Percentiles rank a stretch among this genome's conserved stretches.
These are phyloP conservation scores for Ctenosaura bakeri DNA, from an alignment of 2,797 vertebrate species.

Conservation along the genomic window DNA sequence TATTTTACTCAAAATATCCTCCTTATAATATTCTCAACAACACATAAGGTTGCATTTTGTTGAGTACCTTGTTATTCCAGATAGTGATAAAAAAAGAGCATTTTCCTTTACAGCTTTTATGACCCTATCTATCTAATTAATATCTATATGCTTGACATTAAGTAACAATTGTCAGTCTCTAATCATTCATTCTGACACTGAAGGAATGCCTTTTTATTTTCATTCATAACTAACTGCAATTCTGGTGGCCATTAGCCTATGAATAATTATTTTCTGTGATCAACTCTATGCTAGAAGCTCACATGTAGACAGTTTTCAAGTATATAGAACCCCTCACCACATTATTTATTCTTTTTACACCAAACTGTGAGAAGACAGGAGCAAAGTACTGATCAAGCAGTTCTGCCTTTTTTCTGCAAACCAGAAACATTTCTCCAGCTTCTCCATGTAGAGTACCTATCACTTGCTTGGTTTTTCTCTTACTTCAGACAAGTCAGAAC, in stretches of 20 bases:
- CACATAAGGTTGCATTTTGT: not conserved
- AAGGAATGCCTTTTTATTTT: not conserved
- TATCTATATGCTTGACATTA: not conserved
- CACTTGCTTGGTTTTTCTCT: too few species aligned
- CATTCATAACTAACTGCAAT: not conserved
- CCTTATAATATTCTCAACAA: not conserved
- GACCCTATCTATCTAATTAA: not conserved
- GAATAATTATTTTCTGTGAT: not conserved
- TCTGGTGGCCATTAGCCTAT: not conserved
- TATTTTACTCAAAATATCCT: not conserved
- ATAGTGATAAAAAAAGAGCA: not conserved
- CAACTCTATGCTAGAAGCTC: not conserved
- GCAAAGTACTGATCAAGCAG: too few species aligned
- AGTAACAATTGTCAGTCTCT: not conserved
- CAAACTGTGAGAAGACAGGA: too few species aligned
- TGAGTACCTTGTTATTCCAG: not conserved
- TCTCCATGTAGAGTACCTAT: too few species aligned
- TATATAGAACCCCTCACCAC: too few species aligned
- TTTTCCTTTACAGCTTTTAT: not conserved
- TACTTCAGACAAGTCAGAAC: too few species aligned
- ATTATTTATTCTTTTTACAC: too few species aligned
- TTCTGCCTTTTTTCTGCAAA: too few species aligned
- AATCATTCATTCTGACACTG: not conserved
- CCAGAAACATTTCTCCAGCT: too few species aligned
- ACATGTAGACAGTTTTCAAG: not conserved